These are phyloP conservation scores for Dermochelys coriacea DNA, from an alignment of 2,797 vertebrate genomes.

Conservation along the genomic window DNA sequence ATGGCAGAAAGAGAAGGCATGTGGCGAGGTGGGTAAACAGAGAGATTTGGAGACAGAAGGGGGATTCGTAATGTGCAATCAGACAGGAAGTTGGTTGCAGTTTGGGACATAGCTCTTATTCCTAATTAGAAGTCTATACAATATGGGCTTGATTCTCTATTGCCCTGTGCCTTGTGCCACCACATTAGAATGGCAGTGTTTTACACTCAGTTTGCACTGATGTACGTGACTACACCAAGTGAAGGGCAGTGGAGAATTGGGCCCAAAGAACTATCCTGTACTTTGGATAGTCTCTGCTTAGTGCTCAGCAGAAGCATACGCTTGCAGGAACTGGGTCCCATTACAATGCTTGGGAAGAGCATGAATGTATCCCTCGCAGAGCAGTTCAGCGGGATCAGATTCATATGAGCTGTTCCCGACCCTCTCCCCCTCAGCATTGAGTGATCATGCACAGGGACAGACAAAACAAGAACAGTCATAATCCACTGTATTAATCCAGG, in stretches of 20 bases:
- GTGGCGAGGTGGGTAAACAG: background rate
- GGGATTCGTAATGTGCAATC: background rate
- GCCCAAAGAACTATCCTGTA: background rate
- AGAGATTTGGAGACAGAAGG: background rate
- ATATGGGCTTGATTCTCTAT: background rate
- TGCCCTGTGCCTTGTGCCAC: background rate
- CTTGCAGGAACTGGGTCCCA: background rate
- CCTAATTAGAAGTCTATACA: background rate
- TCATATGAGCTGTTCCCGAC: no score
- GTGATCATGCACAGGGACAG: no score
- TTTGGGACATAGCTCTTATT: background rate
- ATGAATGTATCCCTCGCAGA: no score
- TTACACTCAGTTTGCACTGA: background rate
- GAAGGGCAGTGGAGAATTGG: background rate
- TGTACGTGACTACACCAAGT: background rate
- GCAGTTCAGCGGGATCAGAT: no score
- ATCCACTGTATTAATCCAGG: no score
- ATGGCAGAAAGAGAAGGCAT: background rate
- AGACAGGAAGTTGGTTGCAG: background rate
- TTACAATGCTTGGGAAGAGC: no score
- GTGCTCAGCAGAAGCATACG: constrained; percentile 12
- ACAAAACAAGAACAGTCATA: no score
- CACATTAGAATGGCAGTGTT: background rate
- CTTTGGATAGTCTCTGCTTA: background rate
- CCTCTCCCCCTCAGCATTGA: no score